Conservation (phyloP, 2,888 invertebrate genomes). For the Ferrisia virgata region DNA sequence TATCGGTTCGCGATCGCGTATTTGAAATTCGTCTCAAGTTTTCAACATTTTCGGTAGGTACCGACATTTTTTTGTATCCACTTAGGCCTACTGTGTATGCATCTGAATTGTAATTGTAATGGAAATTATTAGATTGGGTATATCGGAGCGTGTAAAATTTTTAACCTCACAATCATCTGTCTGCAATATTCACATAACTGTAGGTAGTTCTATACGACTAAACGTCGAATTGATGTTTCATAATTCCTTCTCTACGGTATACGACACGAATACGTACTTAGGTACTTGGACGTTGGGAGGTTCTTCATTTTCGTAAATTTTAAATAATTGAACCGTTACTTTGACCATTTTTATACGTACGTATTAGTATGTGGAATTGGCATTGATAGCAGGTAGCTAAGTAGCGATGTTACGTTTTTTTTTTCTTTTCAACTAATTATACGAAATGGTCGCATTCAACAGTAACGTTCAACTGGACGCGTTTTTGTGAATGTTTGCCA, state of each 20-base stretch:
- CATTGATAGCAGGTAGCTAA: background rate
- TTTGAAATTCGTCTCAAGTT: background rate
- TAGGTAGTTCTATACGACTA: no score
- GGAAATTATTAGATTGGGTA: no score
- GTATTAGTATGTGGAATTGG: background rate
- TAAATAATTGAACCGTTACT: background rate
- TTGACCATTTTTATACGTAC: background rate
- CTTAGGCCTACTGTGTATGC: no score
- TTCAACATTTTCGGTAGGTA: background rate
- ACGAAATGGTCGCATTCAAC: background rate
- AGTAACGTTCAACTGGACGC: conserved; percentile 12
- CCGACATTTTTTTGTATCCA: no score
- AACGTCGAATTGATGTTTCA: no score
- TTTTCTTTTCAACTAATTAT: conserved; percentile 26
- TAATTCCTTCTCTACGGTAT: no score
- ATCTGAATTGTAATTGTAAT: no score
- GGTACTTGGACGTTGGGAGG: background rate
- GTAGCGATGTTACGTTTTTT: background rate
- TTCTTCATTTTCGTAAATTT: background rate
- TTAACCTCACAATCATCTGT: no score
- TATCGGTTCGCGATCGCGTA: background rate
- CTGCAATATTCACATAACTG: no score
- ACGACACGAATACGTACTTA: no score
- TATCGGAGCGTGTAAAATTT: no score
- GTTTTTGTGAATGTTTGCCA: background rate